Evolutionary conservation across 2,797 vertebrate genomes (phyloP).

Genomic region (Sebastolobus alascanus): DNA sequence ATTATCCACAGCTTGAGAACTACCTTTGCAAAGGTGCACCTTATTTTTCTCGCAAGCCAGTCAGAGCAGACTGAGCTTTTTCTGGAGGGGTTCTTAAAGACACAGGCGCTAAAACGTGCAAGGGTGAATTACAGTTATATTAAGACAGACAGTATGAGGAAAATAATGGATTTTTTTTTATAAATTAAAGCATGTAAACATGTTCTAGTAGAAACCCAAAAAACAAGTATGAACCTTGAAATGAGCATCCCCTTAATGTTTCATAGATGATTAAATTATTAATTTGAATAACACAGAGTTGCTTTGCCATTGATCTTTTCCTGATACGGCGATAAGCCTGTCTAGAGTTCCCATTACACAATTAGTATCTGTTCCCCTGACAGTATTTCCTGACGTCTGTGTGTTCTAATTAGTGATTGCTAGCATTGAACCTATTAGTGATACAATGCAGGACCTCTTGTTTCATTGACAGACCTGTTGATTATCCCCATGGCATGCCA

Average conservation of each 20-base stretch:
- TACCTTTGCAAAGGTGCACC: no score
- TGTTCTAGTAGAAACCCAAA: no score
- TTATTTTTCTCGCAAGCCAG: no score
- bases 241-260: background rate
- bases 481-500: constrained; percentile 48
- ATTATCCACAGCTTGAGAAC: no score
- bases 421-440: constrained; percentile 48
- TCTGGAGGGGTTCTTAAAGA: no score
- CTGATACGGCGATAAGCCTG: constrained; percentile 7
- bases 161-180: no score
- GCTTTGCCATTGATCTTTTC: constrained; percentile 25
- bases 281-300: background rate
- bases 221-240: no score
- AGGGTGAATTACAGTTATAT: no score
- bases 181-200: no score
- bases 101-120: no score
- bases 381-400: constrained; percentile 29
- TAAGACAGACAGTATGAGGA: no score
- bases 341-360: constrained; percentile 14
- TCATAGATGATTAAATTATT: constrained; percentile 9
- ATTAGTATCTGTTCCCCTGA: constrained; percentile 32
- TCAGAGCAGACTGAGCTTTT: no score
- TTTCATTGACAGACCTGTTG: constrained; percentile 68
- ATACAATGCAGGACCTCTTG: constrained; percentile 44
- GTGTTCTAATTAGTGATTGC: constrained; percentile 53